Evolutionary conservation across 1,140 invertebrate genomes (phyloP).

Genomic region (Acromyrmex charruanus): DNA sequence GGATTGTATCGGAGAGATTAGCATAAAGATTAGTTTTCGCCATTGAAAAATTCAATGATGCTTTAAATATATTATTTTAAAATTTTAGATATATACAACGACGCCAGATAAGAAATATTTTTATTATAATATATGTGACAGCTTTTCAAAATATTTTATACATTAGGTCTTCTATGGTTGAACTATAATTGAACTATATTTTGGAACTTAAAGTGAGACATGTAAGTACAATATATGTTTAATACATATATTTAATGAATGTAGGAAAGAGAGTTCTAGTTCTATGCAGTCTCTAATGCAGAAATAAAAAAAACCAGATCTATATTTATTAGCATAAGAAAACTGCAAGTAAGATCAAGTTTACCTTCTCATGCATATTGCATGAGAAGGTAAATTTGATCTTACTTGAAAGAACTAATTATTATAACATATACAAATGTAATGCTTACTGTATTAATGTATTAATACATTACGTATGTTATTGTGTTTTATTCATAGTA

Average conservation of each 20-base stretch:
- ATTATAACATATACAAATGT: background rate
- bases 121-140: background rate
- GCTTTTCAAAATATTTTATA: conserved; percentile 10
- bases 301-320: too few species aligned
- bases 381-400: background rate
- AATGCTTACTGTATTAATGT: background rate
- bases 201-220: too few species aligned
- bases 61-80: conserved; percentile 21
- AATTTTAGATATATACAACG: background rate
- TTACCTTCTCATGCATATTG: too few species aligned
- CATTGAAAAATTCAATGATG: conserved; percentile 34
- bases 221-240: too few species aligned
- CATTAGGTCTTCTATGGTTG: too few species aligned
- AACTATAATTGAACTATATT: too few species aligned
- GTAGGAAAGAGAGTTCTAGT: too few species aligned
- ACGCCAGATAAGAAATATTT: conserved; percentile 5
- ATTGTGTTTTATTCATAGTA: background rate
- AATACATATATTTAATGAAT: too few species aligned
- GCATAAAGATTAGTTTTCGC: conserved; percentile 45
- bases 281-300: too few species aligned
- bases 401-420: background rate
- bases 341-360: background rate
- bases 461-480: background rate
- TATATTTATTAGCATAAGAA: background rate
- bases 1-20: conserved; percentile 41